Evolutionary conservation across 2,888 invertebrate species (phyloP), one percentile per base, ranked within the genome.

Genomic region (Tetramorium bicarinatum): DNA sequence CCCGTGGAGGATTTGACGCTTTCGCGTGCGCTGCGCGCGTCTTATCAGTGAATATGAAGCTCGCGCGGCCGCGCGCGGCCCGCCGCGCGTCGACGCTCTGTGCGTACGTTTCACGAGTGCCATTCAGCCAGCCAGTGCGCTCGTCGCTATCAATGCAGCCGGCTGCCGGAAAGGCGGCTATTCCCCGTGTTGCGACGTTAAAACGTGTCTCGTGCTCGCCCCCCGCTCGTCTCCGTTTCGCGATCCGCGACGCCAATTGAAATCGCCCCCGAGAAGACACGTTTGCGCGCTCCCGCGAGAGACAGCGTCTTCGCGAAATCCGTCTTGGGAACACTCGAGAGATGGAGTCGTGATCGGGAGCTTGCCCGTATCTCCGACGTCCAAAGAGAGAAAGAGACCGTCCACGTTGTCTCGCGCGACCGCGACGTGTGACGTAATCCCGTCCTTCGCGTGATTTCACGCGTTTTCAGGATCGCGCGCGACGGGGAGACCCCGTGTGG

Each of bases 261-360:
- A 59, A 25, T 47, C 67, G 44, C 18, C 56, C 56, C 8, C 18
- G 11, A 6, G 15, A 64, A n/a, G 34, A 25, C 11, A n/a, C 47
- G 49, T n/a, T 15, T 4, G 15, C n/a, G 61, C 47, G 9, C n/a
- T 34, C 15, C 18, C 34, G 11, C n/a, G 62, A 13, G 18, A 64
- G 29, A 66, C 47, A 47, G 13, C n/a, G 15, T 13, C n/a, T n/a
- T n/a, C 54, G 15, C 41, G 41, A 2, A 38, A 25, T 49, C 69
- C 15, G 29, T 54, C 34, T 56, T 47, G 34, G 38, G 52, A 29
- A 18, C 25, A 34, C 38, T 77, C 54, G 69, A 67, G 71, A 69
- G 77, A 69, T 77, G 69, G 71, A 69, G 41, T 77, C 77, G 71
- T 69, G 77, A 77, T 69, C 69, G 69, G 69, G 41, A 76, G 18